A percentile compares a stretch with the other conserved stretches of the same genome.
phyloP scores from a whole-genome alignment of 2,797 vertebrate genomes.

The Lateolabrax maculatus region DNA sequence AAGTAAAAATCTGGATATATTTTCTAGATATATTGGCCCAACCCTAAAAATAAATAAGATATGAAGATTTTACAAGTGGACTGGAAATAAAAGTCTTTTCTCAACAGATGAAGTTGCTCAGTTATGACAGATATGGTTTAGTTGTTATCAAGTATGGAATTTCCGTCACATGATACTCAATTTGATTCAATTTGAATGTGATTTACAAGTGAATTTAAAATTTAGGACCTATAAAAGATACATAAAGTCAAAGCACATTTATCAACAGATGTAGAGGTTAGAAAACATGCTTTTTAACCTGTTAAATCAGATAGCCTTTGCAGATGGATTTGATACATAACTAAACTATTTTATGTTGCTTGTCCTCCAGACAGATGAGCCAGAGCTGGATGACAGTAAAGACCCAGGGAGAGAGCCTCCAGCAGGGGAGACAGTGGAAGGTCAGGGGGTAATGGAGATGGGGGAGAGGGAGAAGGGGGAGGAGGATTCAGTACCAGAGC shows the following conservation, averaged over 20 bases:
- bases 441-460: slow-evolving; percentile 28
- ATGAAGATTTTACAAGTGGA: background rate
- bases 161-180: background rate
- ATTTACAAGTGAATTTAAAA: background rate
- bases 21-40: background rate
- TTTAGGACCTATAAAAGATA: background rate
- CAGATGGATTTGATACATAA: background rate
- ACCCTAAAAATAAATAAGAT: background rate
- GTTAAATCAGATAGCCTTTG: background rate
- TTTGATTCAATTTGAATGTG: background rate
- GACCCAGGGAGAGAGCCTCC: slow-evolving; percentile 24
- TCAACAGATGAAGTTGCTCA: background rate
- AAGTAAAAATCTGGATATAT: background rate
- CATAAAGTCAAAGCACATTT: background rate
- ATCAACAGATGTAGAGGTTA: background rate
- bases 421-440: slow-evolving; percentile 41
- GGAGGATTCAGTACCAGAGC: slow-evolving; percentile 36
- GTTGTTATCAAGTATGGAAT: background rate
- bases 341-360: slow-evolving; percentile 12
- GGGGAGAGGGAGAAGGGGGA: slow-evolving; percentile 27
- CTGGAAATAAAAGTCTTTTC: background rate
- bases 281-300: background rate
- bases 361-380: slow-evolving; percentile 57
- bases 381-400: slow-evolving; percentile 30
- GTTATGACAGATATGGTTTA: background rate